These are phyloP conservation scores for Daubentonia madagascariensis DNA, from an alignment of 2,113 vertebrate genomes.

Conservation along the genomic window DNA sequence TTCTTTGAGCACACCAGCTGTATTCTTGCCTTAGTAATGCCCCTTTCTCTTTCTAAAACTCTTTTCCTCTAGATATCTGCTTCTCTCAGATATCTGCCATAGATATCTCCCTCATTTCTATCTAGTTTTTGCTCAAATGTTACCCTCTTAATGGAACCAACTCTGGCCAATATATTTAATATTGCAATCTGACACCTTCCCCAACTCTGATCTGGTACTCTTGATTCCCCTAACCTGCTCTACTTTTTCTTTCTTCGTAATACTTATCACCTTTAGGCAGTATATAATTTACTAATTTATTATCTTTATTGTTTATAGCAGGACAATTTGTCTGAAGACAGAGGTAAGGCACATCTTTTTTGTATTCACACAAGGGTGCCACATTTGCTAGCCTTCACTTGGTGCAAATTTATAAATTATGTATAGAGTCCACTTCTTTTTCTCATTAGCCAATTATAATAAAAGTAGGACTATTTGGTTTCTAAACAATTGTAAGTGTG, in stretches of 20 bases:
- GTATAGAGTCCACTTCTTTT: slow-evolving; percentile 4
- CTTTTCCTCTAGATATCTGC: background rate
- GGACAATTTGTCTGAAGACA: background rate
- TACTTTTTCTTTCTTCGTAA: background rate
- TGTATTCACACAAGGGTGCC: background rate
- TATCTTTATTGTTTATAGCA: background rate
- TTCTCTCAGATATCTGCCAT: background rate
- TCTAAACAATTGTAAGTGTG: background rate
- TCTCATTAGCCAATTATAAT: background rate
- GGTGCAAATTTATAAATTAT: background rate
- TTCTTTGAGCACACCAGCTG: background rate
- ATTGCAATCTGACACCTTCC: background rate
- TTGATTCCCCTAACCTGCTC: background rate
- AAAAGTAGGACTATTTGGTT: background rate
- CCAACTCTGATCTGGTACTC: background rate
- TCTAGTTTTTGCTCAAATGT: background rate
- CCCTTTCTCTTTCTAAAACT: background rate
- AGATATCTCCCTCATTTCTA: background rate
- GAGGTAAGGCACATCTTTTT: background rate
- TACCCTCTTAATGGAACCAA: background rate
- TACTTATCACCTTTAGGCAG: background rate
- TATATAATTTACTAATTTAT: background rate
- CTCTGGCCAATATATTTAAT: background rate
- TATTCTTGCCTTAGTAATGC: background rate
- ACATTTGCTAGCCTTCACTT: background rate